These are phyloP conservation scores for Parnassius apollo DNA, from an alignment of 2,888 invertebrate genomes.

Conservation along the genomic window DNA sequence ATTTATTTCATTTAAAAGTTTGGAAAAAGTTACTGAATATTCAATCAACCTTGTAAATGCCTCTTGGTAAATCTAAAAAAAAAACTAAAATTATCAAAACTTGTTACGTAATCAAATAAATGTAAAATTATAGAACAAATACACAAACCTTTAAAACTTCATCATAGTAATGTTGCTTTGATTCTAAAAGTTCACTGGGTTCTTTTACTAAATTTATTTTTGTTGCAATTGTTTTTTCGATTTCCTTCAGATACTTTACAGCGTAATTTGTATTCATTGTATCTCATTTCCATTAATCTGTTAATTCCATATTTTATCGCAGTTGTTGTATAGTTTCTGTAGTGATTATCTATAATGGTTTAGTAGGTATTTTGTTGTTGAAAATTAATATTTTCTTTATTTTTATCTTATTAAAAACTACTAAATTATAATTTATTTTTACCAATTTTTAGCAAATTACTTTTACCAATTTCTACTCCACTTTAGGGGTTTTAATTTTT, in stretches of 20 bases:
- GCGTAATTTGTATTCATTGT: conserved; percentile 33
- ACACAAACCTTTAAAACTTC: conserved; percentile 56
- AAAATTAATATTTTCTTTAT: background rate
- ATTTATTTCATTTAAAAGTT: conserved; percentile 58
- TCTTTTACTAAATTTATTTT: conserved; percentile 52
- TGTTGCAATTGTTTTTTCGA: conserved; percentile 44
- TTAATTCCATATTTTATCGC: background rate
- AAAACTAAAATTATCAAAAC: background rate
- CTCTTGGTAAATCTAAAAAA: conserved; percentile 61
- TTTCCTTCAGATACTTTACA: conserved; percentile 61
- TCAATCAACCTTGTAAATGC: conserved; percentile 58
- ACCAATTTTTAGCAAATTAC: no score
- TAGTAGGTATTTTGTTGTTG: background rate
- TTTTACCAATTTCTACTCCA: no score
- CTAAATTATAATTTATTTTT: background rate
- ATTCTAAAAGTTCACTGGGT: conserved; percentile 50
- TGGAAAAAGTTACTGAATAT: conserved; percentile 57
- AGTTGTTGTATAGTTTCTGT: conserved; percentile 45
- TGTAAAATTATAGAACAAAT: conserved; percentile 9
- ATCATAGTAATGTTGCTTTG: conserved; percentile 55
- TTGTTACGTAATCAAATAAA: background rate
- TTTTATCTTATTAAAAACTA: background rate
- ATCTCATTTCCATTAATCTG: background rate
- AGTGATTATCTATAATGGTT: conserved; percentile 51
- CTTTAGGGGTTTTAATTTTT: no score